Evolutionary conservation across 1,140 invertebrate species (phyloP).

Genomic region (Oreohelix idahoensis): DNA sequence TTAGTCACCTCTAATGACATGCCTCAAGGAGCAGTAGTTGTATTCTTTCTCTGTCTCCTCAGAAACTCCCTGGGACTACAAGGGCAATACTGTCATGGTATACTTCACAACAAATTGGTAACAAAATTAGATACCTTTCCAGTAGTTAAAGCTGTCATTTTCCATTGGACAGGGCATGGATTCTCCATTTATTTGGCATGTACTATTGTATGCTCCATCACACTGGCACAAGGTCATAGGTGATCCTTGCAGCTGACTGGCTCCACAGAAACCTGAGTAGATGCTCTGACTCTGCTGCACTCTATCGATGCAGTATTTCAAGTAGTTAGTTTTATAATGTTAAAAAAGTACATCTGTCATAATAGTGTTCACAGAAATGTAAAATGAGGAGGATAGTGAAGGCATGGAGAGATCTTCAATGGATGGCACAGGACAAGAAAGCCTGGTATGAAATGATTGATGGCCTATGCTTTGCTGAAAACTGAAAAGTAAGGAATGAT

Average conservation of each 20-base stretch:
- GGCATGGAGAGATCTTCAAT: too few species aligned
- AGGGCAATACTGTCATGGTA: too few species aligned
- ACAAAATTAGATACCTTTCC: conserved; percentile 29
- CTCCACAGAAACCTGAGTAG: conserved; percentile 45
- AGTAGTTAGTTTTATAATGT: neutral
- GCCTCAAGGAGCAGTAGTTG: too few species aligned
- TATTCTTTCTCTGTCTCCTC: too few species aligned
- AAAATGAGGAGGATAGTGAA: too few species aligned
- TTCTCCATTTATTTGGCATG: conserved; percentile 32
- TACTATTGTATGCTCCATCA: neutral
- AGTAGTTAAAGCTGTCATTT: conserved; percentile 33
- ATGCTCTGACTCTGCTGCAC: conserved; percentile 43
- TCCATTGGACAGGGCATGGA: conserved; percentile 31
- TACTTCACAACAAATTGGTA: neutral
- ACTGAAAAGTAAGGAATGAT: too few species aligned
- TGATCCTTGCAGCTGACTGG: neutral
- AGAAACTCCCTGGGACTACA: too few species aligned
- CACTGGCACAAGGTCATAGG: conserved; percentile 45
- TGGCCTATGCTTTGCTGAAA: too few species aligned
- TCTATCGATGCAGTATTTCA: conserved; percentile 13
- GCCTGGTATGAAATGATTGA: too few species aligned
- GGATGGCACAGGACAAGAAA: too few species aligned
- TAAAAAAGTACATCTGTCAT: neutral
- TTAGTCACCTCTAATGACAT: too few species aligned
- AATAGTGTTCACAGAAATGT: too few species aligned